These are phyloP conservation scores for Oncorhynchus tshawytscha DNA, from an alignment of 2,113 vertebrate species.

Conservation along the genomic window DNA sequence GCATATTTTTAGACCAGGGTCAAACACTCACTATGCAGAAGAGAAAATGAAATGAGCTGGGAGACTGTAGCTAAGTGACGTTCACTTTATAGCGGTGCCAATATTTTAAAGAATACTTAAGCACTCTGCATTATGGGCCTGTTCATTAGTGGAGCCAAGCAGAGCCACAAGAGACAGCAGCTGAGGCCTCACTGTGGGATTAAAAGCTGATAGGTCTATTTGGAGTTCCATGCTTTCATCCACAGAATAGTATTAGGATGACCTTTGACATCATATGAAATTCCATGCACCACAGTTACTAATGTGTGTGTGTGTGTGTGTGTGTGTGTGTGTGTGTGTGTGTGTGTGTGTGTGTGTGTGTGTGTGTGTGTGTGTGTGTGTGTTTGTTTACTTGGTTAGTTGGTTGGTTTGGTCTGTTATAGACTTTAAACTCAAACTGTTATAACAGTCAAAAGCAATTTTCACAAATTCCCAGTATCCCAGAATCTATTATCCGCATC, in stretches of 20 bases:
- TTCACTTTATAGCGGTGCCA: constrained; percentile 43
- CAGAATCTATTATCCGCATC: background rate
- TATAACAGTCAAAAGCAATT: background rate
- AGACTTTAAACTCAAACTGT: background rate
- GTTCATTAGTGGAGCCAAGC: constrained; percentile 38
- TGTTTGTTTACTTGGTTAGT: background rate
- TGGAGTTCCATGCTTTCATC: background rate
- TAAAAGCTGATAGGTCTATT: constrained; percentile 43
- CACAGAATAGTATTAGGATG: constrained; percentile 5
- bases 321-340: no score
- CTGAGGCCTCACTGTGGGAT: constrained; percentile 46
- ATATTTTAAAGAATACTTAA: constrained; percentile 29
- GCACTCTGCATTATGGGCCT: constrained; percentile 11
- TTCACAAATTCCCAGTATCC: background rate
- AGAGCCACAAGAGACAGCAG: constrained; percentile 35
- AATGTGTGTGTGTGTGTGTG: background rate
- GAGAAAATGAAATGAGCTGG: constrained; percentile 27
- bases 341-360: no score
- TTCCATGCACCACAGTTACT: constrained; percentile 11
- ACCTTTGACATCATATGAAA: background rate
- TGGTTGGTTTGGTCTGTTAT: background rate
- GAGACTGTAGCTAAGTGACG: constrained; percentile 19
- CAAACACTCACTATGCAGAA: constrained; percentile 24
- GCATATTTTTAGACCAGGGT: constrained; percentile 58
- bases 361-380: no score